Percentiles rank a stretch among this genome's conserved stretches.
These are phyloP conservation scores for Cebus imitator DNA, from an alignment of 2,113 vertebrate genomes.

Conservation along the genomic window DNA sequence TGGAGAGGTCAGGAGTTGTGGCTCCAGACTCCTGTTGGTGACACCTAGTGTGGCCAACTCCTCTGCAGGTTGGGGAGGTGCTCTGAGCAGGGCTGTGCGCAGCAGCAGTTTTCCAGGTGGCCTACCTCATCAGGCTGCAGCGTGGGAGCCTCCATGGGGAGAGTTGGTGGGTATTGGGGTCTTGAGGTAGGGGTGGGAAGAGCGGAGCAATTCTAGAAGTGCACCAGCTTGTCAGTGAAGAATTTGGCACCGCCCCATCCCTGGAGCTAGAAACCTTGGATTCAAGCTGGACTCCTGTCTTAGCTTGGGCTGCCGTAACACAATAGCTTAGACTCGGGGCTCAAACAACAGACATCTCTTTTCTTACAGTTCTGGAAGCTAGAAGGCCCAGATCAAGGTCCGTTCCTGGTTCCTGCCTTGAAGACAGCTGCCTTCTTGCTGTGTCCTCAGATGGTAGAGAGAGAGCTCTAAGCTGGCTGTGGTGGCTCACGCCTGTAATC, in stretches of 20 bases:
- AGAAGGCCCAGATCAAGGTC: not conserved
- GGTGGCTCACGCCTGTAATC: too few species aligned
- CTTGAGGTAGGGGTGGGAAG: not conserved
- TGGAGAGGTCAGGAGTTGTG: not conserved
- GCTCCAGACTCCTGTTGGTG: not conserved
- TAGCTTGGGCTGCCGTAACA: not conserved
- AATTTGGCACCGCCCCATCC: rapidly evolving
- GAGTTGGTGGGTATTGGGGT: not conserved
- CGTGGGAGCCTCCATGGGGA: not conserved
- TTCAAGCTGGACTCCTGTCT: not conserved
- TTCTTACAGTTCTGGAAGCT: not conserved
- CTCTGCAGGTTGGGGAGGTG: too few species aligned
- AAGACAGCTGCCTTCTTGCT: not conserved
- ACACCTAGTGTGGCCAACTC: rapidly evolving
- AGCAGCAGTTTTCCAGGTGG: not conserved
- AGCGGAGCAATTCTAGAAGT: not conserved
- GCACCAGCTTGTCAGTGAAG: not conserved
- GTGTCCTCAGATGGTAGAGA: not conserved
- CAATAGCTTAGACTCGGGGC: not conserved
- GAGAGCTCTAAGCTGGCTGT: not conserved
- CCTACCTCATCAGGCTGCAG: not conserved
- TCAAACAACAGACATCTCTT: not conserved
- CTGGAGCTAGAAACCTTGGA: not conserved
- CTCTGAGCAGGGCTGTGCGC: not conserved
- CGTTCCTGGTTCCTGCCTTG: too few species aligned